phyloP scores from a whole-genome alignment of 2,888 invertebrate species.

The Campoplex nolae region DNA sequence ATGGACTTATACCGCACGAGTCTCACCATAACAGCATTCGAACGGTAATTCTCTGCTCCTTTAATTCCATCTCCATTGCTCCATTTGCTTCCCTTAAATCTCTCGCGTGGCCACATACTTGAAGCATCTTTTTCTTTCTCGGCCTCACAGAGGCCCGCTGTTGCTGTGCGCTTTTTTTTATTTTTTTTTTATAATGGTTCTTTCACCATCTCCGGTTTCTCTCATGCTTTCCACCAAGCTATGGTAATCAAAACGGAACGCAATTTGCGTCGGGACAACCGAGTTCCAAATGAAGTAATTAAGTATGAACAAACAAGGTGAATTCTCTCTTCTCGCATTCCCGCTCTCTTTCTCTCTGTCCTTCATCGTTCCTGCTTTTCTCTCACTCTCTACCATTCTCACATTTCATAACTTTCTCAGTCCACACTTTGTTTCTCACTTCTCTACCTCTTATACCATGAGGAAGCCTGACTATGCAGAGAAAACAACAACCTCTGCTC shows the following conservation, averaged over 20 bases:
- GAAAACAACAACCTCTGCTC: slow-evolving; percentile 15
- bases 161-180: slow-evolving; percentile 31
- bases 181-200: slow-evolving; percentile 34
- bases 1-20: slow-evolving; percentile 54
- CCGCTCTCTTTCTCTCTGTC: slow-evolving; percentile 43
- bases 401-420: slow-evolving; percentile 37
- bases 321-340: slow-evolving; percentile 34
- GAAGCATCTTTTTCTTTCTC: slow-evolving; percentile 6
- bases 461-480: neutral
- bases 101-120: slow-evolving; percentile 34
- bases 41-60: slow-evolving; percentile 53
- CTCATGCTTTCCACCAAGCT: slow-evolving; percentile 50
- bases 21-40: slow-evolving; percentile 48
- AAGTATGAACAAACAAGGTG: slow-evolving; percentile 68
- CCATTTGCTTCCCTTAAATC: slow-evolving; percentile 47
- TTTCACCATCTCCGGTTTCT: slow-evolving; percentile 43
- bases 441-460: slow-evolving; percentile 29
- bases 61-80: slow-evolving; percentile 43
- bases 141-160: slow-evolving; percentile 13
- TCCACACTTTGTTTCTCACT: slow-evolving; percentile 55
- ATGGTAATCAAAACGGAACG: slow-evolving; percentile 70
- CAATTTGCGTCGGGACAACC: slow-evolving; percentile 70
- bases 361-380: slow-evolving; percentile 45
- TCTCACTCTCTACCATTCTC: slow-evolving; percentile 46
- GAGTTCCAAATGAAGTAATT: slow-evolving; percentile 70